These are phyloP conservation scores for Pluvialis apricaria DNA, from an alignment of 2,113 vertebrate species.

Conservation along the genomic window DNA sequence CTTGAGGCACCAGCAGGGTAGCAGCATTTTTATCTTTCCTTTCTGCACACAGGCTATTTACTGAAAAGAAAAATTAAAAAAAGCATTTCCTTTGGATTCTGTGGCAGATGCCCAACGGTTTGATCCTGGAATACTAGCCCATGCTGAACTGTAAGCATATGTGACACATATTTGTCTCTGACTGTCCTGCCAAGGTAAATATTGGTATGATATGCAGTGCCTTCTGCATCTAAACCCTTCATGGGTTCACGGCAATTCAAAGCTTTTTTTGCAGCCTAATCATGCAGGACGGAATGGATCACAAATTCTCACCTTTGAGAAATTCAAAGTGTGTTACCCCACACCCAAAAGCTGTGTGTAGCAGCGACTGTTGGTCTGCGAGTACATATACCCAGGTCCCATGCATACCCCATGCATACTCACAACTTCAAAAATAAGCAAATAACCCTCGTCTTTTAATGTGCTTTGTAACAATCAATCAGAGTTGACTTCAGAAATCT, in stretches of 20 bases:
- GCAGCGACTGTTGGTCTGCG: background rate
- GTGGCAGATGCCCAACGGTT: background rate
- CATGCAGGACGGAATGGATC: background rate
- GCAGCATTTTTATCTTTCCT: background rate
- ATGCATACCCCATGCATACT: rapidly evolving
- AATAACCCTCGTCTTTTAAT: background rate
- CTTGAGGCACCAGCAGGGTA: background rate
- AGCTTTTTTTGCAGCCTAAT: background rate
- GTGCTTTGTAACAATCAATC: background rate
- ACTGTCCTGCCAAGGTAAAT: background rate
- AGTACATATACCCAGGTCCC: background rate
- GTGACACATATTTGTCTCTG: background rate
- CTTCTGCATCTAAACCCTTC: background rate
- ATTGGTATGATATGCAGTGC: background rate
- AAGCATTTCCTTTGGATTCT: background rate
- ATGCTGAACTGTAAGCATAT: background rate
- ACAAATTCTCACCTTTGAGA: background rate
- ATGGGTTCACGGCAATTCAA: background rate
- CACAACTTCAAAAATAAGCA: background rate
- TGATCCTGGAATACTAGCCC: background rate
- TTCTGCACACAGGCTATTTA: background rate
- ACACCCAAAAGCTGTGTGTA: background rate
- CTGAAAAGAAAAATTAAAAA: background rate
- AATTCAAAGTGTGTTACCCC: background rate
- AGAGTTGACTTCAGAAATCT: background rate